A percentile compares a stretch with the other conserved stretches of the same genome.
Evolutionary conservation across 2,888 invertebrate genomes (phyloP).

Genomic region (Euclidia mi): DNA sequence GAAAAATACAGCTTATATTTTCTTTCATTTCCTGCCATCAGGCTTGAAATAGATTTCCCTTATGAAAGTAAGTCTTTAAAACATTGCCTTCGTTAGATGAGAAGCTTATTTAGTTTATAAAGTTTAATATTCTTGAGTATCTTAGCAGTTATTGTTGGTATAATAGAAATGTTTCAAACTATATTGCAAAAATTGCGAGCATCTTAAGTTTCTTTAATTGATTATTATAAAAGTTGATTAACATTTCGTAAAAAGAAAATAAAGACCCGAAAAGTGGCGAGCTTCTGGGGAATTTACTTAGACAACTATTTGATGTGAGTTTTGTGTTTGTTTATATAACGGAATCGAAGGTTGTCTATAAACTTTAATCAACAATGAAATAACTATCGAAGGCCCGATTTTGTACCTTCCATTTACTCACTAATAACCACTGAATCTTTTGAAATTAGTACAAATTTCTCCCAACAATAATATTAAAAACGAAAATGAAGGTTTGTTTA

Average conservation of each 20-base stretch:
- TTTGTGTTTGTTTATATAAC: constrained; percentile 15
- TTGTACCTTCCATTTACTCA: not conserved
- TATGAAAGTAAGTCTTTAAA: constrained; percentile 28
- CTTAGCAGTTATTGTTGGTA: not conserved
- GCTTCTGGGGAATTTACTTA: constrained; percentile 15
- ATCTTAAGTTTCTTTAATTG: not conserved
- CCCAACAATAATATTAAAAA: too few species aligned
- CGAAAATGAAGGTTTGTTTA: too few species aligned
- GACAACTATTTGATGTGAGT: constrained; percentile 20
- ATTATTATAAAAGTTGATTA: not conserved
- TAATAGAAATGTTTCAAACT: not conserved
- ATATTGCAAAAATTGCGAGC: not conserved
- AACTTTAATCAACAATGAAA: constrained; percentile 10
- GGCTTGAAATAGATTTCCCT: constrained; percentile 26
- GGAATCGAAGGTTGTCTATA: constrained; percentile 9
- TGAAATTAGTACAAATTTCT: too few species aligned
- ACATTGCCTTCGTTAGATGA: constrained; percentile 3
- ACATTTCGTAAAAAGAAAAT: not conserved
- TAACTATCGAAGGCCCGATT: not conserved
- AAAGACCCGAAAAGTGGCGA: constrained; percentile 8
- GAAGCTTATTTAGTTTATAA: not conserved
- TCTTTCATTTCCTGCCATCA: constrained; percentile 32
- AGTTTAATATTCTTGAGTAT: not conserved
- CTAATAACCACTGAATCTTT: too few species aligned
- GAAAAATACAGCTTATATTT: constrained; percentile 20